Base-by-base conservation (phyloP, 2,888 invertebrate genomes). In the Anaspis maculata region DNA sequence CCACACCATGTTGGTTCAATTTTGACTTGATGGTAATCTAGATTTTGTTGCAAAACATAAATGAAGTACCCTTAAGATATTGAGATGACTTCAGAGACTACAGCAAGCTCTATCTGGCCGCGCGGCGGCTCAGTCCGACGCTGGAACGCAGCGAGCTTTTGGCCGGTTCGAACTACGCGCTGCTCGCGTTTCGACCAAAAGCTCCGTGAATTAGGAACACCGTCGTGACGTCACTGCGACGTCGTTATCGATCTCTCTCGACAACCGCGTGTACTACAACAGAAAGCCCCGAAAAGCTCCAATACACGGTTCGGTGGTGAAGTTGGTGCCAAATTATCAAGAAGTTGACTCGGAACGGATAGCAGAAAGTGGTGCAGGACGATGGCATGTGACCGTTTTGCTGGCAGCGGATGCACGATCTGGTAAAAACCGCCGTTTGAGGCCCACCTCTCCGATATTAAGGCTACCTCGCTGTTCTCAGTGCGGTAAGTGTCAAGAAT, bases 221-320 rank as follows among this genome's bases (percentile, higher is more conserved):
- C 39, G 35, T 39, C 46, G 55, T 64, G 62, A 64, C 64, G 62
- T 64, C 62, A 64, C 55, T 64, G 63, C 64, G 62, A 62, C 62
- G 60, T 59, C 59, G 60, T 55, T 62, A 64, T 64, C 63, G 64
- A 64, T 64, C 37, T 34, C 38, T 30, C n/a, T n/a, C n/a, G n/a
- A n/a, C 29, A 31, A 61, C 62, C 62, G 61, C 63, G 63, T 62
- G 63, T 59, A 51, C 27, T 32, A 31, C 51, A 48, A 47, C 55
- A 46, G 52, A 55, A 56, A 54, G 54, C 51, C 47, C 45, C 44
- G 39, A 51, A 53, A 51, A 49, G 49, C 46, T 45, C 48, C 35
- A 40, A 45, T 46, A 44, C 36, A 41, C 46, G 42, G 48, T 38
- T 43, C 45, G 43, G 43, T 28, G 41, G 38, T 34, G 21, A 41